Conservation (phyloP, 2,113 vertebrate genomes). For the Clupea harengus region DNA sequence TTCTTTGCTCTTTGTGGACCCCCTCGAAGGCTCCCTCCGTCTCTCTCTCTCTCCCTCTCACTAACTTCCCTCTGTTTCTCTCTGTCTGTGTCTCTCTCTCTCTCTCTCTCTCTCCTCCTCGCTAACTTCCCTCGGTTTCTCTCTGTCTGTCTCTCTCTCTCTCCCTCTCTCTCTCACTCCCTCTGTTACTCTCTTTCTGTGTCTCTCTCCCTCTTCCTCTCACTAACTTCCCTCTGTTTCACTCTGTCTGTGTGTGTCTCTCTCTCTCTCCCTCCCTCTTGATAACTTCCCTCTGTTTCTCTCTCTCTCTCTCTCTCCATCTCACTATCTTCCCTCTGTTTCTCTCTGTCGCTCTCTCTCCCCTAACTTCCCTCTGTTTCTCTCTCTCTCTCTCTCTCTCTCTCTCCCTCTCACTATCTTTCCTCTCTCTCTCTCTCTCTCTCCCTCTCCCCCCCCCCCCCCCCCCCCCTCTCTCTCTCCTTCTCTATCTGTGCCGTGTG, state of each 20-base stretch:
- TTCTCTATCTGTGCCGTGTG: constrained; percentile 62
- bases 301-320: not conserved
- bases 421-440: too few relatives aligned
- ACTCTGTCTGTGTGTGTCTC: constrained; percentile 30
- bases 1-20: constrained; percentile 25
- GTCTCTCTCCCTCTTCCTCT: not conserved
- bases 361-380: constrained; percentile 10
- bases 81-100: not conserved
- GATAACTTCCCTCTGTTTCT: not conserved
- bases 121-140: not conserved
- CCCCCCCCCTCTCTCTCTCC: not conserved
- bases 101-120: not conserved
- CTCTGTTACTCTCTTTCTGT: not conserved
- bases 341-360: constrained; percentile 14
- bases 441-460: too few relatives aligned
- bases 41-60: not conserved
- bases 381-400: not conserved
- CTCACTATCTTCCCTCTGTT: constrained; percentile 15
- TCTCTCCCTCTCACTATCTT: too few relatives aligned
- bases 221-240: too few relatives aligned
- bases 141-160: not conserved
- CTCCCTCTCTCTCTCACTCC: not conserved
- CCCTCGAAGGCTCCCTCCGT: constrained; percentile 22
- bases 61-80: not conserved
- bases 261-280: not conserved